Base-by-base conservation (phyloP, 2,113 vertebrate species). In the Rhabdomys dilectus region DNA sequence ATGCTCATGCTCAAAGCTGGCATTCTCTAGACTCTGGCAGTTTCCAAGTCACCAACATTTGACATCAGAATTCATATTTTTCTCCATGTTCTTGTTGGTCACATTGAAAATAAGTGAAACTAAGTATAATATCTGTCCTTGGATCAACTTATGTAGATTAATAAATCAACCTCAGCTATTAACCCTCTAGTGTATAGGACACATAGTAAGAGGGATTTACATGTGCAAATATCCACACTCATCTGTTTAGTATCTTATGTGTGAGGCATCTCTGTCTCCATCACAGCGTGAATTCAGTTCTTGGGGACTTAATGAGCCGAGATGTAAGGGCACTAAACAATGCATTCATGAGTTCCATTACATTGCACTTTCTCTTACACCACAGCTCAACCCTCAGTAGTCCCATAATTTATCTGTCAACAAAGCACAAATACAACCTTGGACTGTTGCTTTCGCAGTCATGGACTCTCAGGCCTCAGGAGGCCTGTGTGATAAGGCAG, bases 71-170 rank as follows among this genome's bases (percentile, higher is more conserved):
- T 66, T 82, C 90, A 39, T 89, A 51, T 64, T 91, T 97, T 88
- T 91, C 87, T 93, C 34, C 45, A 53, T 48, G n/a, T 76, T 53
- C 39, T 94, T 96, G 51, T 24, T 94, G 77, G 70, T 9, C 34
- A 86, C 82, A 64, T 45, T 72, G 73, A 97, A 97, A 96, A 92
- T 88, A 84, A 92, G 10, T 93, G 72, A 95, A 62, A 24, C 82
- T 45, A 94, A 48, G 87, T 92, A 89, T 26, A 94, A 84, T 12
- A 75, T 75, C 45, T 84, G 2, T 72, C 39, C 39, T 90, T 93
- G 56, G n/a, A 68, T 48, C 42, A 84, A 22, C 17, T 89, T 91
- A 87, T 93, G 3, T 92, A 39, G 42, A 10, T 7, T 45, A 68
- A 42, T 75, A 93, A 89, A 84, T 88, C 78, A 84, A 19, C 16